phyloP scores from a whole-genome alignment of 2,113 vertebrate species.

The Neotragus moschatus region DNA sequence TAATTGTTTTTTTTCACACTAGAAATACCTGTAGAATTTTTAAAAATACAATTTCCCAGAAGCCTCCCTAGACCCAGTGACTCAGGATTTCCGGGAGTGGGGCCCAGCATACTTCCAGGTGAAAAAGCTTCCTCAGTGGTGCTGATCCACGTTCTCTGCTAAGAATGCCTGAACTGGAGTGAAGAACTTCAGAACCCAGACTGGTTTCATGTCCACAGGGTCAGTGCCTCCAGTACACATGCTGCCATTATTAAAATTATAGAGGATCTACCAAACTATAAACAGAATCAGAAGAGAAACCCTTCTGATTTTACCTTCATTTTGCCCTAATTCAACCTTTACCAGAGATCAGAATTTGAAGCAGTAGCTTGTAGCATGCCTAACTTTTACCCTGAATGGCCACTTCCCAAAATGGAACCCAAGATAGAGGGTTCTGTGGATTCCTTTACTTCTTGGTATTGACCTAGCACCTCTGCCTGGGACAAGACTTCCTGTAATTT shows the following conservation, averaged over 20 bases:
- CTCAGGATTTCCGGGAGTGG: neutral
- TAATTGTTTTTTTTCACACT: neutral
- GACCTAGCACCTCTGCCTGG: neutral
- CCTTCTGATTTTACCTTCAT: neutral
- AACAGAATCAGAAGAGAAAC: neutral
- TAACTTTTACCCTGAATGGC: neutral
- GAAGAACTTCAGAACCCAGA: neutral
- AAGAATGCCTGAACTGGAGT: neutral
- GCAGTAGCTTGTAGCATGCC: neutral
- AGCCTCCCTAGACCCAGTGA: neutral
- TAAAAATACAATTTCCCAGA: neutral
- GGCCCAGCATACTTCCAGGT: neutral
- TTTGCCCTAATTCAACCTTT: neutral
- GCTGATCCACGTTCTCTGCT: neutral
- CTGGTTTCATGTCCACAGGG: neutral
- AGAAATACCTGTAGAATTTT: neutral
- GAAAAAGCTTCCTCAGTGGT: neutral
- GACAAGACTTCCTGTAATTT: neutral
- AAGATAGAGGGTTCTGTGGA: neutral
- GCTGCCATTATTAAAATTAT: neutral
- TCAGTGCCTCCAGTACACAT: neutral
- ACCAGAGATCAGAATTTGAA: neutral
- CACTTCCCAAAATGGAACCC: neutral
- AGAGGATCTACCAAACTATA: neutral
- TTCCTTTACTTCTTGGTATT: neutral